These are phyloP conservation scores for Zapus hudsonius DNA, from an alignment of 2,113 vertebrate genomes.

Conservation along the genomic window DNA sequence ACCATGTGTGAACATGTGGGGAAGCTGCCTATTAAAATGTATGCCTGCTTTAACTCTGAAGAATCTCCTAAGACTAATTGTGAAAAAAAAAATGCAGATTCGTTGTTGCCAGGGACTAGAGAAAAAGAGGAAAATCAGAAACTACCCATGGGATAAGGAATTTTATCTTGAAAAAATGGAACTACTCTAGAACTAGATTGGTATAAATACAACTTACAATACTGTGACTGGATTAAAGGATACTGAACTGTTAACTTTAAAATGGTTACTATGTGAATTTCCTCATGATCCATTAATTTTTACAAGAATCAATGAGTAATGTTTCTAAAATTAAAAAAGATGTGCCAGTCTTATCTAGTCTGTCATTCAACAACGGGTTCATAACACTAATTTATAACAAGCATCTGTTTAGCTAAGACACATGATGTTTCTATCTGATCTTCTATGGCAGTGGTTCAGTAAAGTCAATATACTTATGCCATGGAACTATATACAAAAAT, in stretches of 20 bases:
- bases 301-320: not conserved
- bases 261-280: conserved; percentile 37
- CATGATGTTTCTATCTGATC: not conserved
- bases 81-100: not conserved
- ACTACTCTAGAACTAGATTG: not conserved
- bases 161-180: conserved; percentile 32
- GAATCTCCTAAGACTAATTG: conserved; percentile 28
- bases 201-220: not conserved
- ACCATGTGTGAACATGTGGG: not conserved
- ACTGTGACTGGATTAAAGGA: conserved; percentile 2
- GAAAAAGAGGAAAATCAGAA: not conserved
- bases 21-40: conserved; percentile 22
- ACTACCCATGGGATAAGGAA: not conserved
- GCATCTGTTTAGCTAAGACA: not conserved
- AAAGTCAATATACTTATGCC: not conserved
- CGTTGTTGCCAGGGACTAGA: not conserved
- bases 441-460: not conserved
- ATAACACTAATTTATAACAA: not conserved
- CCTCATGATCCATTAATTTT: not conserved
- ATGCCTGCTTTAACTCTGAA: conserved; percentile 68
- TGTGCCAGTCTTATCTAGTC: not conserved
- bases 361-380: conserved; percentile 22
- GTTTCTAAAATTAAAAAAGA: conserved; percentile 29
- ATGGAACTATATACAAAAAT: not conserved
- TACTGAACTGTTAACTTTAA: conserved; percentile 6